Conservation (phyloP, 2,113 vertebrate genomes). For the Chloropsis hardwickii region DNA sequence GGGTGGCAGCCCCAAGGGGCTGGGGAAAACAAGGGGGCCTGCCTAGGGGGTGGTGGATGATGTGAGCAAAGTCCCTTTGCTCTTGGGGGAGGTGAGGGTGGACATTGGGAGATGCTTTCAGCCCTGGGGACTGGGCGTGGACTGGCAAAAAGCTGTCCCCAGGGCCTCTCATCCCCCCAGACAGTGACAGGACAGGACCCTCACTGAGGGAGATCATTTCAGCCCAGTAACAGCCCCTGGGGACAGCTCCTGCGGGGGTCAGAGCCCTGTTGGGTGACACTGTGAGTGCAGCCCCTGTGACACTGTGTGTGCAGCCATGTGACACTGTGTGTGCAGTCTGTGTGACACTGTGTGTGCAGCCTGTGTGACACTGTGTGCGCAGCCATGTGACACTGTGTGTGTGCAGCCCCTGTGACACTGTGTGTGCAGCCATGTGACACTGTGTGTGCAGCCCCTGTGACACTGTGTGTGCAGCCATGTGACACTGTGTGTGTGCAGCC, state of each 20-base stretch:
- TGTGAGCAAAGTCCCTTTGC: not conserved
- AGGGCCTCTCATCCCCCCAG: not conserved
- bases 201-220: not conserved
- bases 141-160: not conserved
- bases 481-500: too few relatives aligned
- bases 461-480: too few relatives aligned
- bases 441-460: too few relatives aligned
- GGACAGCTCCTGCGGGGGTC: not conserved
- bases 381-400: not conserved
- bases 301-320: too few relatives aligned
- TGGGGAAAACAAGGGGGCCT: not conserved
- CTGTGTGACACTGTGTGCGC: not conserved
- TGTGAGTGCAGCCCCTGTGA: not conserved
- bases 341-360: too few relatives aligned
- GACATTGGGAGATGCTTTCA: not conserved
- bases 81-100: accelerated
- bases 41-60: not conserved
- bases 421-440: accelerated
- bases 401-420: not conserved
- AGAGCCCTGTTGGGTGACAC: not conserved
- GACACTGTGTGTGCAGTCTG: not conserved
- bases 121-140: not conserved
- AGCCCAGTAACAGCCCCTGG: accelerated
- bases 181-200: not conserved
- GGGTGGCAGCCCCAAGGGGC: not conserved